These are phyloP conservation scores for Hoplodrina ambigua DNA, from an alignment of 2,888 invertebrate species.

Conservation along the genomic window DNA sequence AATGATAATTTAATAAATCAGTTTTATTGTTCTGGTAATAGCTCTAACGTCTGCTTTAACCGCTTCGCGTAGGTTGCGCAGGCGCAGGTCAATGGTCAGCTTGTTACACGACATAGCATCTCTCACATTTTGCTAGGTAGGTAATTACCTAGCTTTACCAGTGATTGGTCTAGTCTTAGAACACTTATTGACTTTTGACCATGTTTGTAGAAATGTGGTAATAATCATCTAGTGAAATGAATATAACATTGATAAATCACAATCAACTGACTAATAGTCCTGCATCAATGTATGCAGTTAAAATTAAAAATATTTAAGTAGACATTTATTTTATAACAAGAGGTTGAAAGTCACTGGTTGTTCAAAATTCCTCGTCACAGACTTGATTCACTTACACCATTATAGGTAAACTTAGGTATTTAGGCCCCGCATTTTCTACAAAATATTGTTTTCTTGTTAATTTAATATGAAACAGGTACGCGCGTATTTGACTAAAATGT, in stretches of 20 bases:
- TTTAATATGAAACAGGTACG: slow-evolving; percentile 83
- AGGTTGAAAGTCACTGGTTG: slow-evolving; percentile 68
- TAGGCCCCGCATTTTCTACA: slow-evolving; percentile 79
- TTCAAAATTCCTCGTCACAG: slow-evolving; percentile 59
- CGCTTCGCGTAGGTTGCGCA: too few species aligned
- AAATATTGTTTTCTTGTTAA: slow-evolving; percentile 71
- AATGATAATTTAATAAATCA: neutral
- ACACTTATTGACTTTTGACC: too few species aligned
- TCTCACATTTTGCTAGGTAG: neutral
- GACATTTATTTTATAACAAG: slow-evolving; percentile 49
- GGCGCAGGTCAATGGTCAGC: too few species aligned
- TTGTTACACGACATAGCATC: neutral
- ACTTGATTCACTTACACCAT: slow-evolving; percentile 62
- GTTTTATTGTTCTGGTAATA: neutral
- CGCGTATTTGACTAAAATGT: slow-evolving; percentile 82
- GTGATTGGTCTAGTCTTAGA: too few species aligned
- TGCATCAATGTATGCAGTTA: slow-evolving; percentile 30
- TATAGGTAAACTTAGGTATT: slow-evolving; percentile 66
- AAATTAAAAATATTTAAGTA: slow-evolving; percentile 58
- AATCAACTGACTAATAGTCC: slow-evolving; percentile 24
- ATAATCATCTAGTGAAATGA: slow-evolving; percentile 5
- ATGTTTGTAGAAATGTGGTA: neutral
- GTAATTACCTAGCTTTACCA: neutral
- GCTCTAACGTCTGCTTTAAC: neutral
- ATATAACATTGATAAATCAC: slow-evolving; percentile 27